Base-by-base conservation (phyloP, 2,797 vertebrate species). In the Cirrhinus mrigala region DNA sequence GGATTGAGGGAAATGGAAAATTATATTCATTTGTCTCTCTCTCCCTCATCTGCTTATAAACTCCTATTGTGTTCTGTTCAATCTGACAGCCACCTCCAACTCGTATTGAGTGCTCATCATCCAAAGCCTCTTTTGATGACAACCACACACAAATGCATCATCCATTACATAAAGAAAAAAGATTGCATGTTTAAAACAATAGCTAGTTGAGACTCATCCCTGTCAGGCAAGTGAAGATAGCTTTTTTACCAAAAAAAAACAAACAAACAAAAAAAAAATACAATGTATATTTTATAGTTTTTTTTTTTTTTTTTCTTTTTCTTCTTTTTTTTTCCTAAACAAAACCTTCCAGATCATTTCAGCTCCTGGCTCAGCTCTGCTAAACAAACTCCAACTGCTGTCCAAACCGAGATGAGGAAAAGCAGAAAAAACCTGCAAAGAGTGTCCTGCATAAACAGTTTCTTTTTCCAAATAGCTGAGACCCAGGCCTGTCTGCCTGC, bases 101-200 rank as follows among this genome's bases (percentile, higher is more conserved):
- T 85, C 44, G 24, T 48, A 29, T 78, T 20, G 16, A 33, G 50
- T 58, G 70, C 8, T 70, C 16, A 18, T 37, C 33, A 44, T 56
- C 29, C n/a, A 44, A 81, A 56, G 5, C 33, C 50, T 64, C 14
- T 12, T 70, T 27, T 4, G 2, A 40, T 81, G 79, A 60, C 33
- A 70, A 74, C 27, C 48, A 24, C 50, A 52, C 50, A 69, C 58
- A 62, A 52, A 52, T 27, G 16, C 50, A 82, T 60, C 16, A 24
- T 37, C 22, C 24, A 71, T 40, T 46, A 20, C 66, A 48, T 46
- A 48, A 71, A 56, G 24, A n/a, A 4, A 46, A 40, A 60, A 29
- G 44, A 82, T 78, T 76, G 37, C 20, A n/a, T 60, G 64, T 37
- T 86, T 54, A 50, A 81, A 74, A 50, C 62, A 81, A 77, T 48